Evolutionary conservation across 2,113 vertebrate genomes (phyloP).

Genomic region (Sorex fumeus): DNA sequence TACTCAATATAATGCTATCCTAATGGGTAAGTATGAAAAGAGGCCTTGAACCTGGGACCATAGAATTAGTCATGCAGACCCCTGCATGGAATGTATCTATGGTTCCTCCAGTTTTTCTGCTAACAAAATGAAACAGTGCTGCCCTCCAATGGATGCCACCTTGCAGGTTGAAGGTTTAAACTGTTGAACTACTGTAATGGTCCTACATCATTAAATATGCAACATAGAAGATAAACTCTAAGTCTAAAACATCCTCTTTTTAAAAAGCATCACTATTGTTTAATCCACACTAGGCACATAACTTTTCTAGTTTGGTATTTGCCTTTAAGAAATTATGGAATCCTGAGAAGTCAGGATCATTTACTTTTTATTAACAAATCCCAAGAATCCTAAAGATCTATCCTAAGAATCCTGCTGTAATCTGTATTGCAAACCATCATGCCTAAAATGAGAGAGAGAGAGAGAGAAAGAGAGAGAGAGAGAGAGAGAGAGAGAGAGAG

Average conservation of each 20-base stretch:
- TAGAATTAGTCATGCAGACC: background rate
- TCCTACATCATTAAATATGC: background rate
- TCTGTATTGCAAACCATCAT: too few species aligned
- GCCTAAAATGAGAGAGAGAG: too few species aligned
- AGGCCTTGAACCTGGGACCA: background rate
- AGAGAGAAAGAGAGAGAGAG: too few species aligned
- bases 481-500: too few species aligned
- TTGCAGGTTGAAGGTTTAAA: conserved; percentile 57
- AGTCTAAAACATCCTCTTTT: background rate
- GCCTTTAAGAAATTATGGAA: conserved; percentile 30
- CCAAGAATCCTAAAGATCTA: too few species aligned
- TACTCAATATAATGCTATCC: background rate
- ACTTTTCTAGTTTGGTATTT: background rate
- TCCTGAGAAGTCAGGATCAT: conserved; percentile 54
- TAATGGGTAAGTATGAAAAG: fast-evolving
- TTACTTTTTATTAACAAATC: conserved; percentile 46
- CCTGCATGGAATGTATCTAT: background rate
- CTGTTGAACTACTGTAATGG: background rate
- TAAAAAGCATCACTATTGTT: background rate
- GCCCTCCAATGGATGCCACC: conserved; percentile 85
- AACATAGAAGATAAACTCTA: conserved; percentile 21
- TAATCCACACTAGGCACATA: background rate
- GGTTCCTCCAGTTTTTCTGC: background rate
- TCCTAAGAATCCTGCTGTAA: too few species aligned
- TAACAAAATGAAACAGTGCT: conserved; percentile 83